A percentile compares a stretch with the other conserved stretches of the same genome.
phyloP scores from a whole-genome alignment of 2,888 invertebrate genomes.

The Folsomia manolachei region DNA sequence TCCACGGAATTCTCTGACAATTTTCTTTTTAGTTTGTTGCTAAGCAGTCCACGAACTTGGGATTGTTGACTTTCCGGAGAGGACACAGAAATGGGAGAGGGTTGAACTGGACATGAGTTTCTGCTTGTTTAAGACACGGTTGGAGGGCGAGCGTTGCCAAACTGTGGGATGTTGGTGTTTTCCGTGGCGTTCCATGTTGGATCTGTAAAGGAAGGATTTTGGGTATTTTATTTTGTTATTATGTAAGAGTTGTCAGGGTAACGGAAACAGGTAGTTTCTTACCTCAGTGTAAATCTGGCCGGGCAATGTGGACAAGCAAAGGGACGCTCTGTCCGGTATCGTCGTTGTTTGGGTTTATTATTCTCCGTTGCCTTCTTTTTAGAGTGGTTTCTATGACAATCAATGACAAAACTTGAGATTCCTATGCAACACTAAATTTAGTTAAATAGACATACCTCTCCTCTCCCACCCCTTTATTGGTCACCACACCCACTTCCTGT shows the following conservation, averaged over 20 bases:
- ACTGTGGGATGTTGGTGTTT: conserved; percentile 90
- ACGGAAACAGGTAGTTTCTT: neutral
- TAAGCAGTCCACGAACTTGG: conserved; percentile 58
- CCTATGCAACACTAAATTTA: neutral
- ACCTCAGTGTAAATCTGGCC: conserved; percentile 78
- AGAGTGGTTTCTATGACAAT: neutral
- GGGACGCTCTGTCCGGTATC: conserved; percentile 84
- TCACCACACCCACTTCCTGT: neutral
- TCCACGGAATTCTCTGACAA: conserved; percentile 34
- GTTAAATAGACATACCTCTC: too few species aligned
- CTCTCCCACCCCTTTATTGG: neutral
- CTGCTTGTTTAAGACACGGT: conserved; percentile 46
- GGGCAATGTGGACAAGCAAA: conserved; percentile 88
- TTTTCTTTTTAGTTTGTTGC: conserved; percentile 67
- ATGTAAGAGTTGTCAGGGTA: neutral
- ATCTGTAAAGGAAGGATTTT: too few species aligned
- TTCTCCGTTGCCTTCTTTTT: conserved; percentile 21
- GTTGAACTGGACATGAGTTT: conserved; percentile 52
- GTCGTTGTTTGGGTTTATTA: conserved; percentile 81
- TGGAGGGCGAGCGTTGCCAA: conserved; percentile 72
- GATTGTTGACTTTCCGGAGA: neutral
- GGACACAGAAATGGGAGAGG: conserved; percentile 42
- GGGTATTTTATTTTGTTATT: too few species aligned
- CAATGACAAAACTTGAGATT: neutral
- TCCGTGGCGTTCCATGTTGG: conserved; percentile 91